A percentile compares a stretch with the other conserved stretches of the same genome.
These are phyloP conservation scores for Apamea sordens DNA, from an alignment of 2,888 invertebrate species.

Conservation along the genomic window DNA sequence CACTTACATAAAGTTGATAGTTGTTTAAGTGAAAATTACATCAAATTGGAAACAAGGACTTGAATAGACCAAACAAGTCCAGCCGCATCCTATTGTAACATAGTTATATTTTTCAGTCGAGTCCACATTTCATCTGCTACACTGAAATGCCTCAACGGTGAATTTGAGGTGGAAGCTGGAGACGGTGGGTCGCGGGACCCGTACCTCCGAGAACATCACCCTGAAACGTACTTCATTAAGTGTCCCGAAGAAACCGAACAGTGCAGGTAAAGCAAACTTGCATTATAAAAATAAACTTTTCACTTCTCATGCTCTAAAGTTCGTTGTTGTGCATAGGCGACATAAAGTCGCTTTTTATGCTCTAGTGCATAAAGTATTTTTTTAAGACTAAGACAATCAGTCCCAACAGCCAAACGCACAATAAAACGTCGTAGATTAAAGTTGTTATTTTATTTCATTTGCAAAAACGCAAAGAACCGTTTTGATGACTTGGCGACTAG, in stretches of 20 bases:
- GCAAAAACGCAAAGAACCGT: too few relatives aligned
- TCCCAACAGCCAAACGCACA: too few relatives aligned
- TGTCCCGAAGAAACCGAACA: slow-evolving; percentile 92
- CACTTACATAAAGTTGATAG: neutral
- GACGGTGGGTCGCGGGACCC: slow-evolving; percentile 95
- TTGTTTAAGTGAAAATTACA: neutral
- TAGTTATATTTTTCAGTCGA: slow-evolving; percentile 90
- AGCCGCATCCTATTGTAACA: neutral
- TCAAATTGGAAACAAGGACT: neutral
- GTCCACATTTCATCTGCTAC: slow-evolving; percentile 99
- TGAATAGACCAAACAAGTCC: neutral
- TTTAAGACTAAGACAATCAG: too few relatives aligned
- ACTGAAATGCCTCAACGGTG: slow-evolving; percentile 94
- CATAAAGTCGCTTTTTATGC: too few relatives aligned
- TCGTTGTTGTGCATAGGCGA: too few relatives aligned
- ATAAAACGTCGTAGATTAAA: too few relatives aligned
- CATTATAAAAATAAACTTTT: neutral
- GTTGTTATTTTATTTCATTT: too few relatives aligned
- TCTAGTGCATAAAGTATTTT: too few relatives aligned
- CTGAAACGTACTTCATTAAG: slow-evolving; percentile 97
- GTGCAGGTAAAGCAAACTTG: slow-evolving; percentile 64
- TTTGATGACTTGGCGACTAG: too few relatives aligned
- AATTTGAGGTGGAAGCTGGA: slow-evolving; percentile 98
- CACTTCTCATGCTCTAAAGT: too few relatives aligned
- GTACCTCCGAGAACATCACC: slow-evolving; percentile 95